Base-by-base conservation (phyloP, 1,140 invertebrate species). In the Hyles vespertilio region DNA sequence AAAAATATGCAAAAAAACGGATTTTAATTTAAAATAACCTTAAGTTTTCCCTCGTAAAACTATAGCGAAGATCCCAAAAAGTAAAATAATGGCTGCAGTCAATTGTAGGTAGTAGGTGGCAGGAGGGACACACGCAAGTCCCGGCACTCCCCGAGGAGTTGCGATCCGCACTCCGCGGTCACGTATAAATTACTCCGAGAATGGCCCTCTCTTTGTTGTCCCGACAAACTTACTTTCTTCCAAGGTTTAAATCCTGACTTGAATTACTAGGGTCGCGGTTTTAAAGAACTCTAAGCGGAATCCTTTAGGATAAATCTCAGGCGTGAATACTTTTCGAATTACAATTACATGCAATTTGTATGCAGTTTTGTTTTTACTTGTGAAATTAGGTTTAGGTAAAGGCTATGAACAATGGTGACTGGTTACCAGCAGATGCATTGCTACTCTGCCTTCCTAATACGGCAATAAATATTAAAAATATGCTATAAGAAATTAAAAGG, bases 211-310 rank as follows among this genome's bases (percentile, higher is more conserved):
- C 70, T 78, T 78, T 84, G 73, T 82, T 80, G 79, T 81, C 74
- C 73, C 67, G 68, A 40, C 67, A 75, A 83, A 80, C 72, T 79
- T 77, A 75, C 75, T 83, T 77, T 80, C 70, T 78, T 80, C 78
- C 69, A 71, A 74, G 69, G 73, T 74, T 79, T 74, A 81, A 82
- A 80, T 81, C 77, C 77, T 75, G 74, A 76, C 77, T 81, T 81
- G 78, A 79, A 75, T 79, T 81, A 83, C 73, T 67, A 65, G 70
- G 65, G 67, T 63, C 57, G 53, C 61, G 56, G 64, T 63, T 76
- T 40, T 69, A 70, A 73, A 69, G 62, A 67, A 68, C 68, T 66
- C 63, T 66, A 67, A 54, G 61, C 36, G 63, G 52, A 45, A 62
- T 62, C 56, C 65, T 62, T 64, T 65, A 61, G 52, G 63, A 59